Conservation (phyloP, 2,888 invertebrate species). For the Scaptomyza polygonia region DNA sequence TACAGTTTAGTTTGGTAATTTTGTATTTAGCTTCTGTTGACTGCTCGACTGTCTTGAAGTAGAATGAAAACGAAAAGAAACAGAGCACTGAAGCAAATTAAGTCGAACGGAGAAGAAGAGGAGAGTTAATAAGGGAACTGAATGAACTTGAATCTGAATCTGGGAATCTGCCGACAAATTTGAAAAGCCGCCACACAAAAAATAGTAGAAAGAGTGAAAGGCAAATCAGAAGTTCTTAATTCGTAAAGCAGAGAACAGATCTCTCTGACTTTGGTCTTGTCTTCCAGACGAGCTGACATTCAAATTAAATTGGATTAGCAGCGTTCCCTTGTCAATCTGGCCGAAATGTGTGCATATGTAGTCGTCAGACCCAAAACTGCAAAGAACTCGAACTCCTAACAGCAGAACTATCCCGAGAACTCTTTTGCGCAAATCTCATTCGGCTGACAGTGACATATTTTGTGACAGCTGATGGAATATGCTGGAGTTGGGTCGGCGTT, state of each 20-base stretch:
- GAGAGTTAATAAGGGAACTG: not conserved
- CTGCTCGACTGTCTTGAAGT: slow-evolving; percentile 38
- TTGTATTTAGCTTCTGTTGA: slow-evolving; percentile 71
- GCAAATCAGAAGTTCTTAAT: slow-evolving; percentile 65
- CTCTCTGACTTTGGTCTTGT: slow-evolving; percentile 54
- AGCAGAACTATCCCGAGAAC: slow-evolving; percentile 20
- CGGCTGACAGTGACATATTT: slow-evolving; percentile 83
- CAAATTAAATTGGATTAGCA: slow-evolving; percentile 84
- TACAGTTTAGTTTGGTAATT: slow-evolving; percentile 43
- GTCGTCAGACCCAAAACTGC: slow-evolving; percentile 27
- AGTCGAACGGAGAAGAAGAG: slow-evolving; percentile 53
- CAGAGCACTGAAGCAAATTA: slow-evolving; percentile 70
- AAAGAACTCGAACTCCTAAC: slow-evolving; percentile 21
- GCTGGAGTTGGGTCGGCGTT: slow-evolving; percentile 51
- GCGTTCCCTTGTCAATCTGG: slow-evolving; percentile 82
- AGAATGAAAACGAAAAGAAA: too few relatives aligned
- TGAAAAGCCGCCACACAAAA: slow-evolving; percentile 61
- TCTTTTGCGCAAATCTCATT: slow-evolving; percentile 78
- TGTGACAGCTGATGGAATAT: slow-evolving; percentile 84
- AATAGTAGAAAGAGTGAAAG: slow-evolving; percentile 62
- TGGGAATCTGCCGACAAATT: slow-evolving; percentile 62
- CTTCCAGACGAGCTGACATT: slow-evolving; percentile 83
- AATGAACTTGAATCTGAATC: slow-evolving; percentile 12
- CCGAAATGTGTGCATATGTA: slow-evolving; percentile 35
- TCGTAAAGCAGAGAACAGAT: slow-evolving; percentile 40